phyloP scores from a whole-genome alignment of 2,113 vertebrate genomes.

The Narcine bancroftii region DNA sequence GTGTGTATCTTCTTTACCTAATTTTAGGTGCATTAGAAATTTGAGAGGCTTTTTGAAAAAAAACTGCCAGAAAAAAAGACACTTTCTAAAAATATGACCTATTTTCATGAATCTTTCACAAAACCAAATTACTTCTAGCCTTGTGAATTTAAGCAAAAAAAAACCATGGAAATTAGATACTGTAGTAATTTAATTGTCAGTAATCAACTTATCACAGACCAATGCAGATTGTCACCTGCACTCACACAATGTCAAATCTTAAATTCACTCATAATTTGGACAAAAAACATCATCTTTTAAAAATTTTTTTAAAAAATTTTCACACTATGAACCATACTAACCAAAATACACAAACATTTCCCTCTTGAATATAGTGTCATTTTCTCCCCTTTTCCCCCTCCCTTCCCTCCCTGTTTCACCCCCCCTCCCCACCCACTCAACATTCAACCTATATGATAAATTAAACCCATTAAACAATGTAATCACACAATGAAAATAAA shows the following conservation, averaged over 20 bases:
- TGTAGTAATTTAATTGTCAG: conserved; percentile 15
- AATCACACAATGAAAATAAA: too few species aligned
- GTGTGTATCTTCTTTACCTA: too few species aligned
- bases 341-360: too few species aligned
- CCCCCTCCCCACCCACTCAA: too few species aligned
- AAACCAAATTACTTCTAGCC: background rate
- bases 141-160: background rate
- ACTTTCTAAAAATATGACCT: background rate
- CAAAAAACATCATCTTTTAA: too few species aligned
- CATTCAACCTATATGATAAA: too few species aligned
- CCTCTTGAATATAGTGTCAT: too few species aligned
- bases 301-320: too few species aligned
- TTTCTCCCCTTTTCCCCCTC: too few species aligned
- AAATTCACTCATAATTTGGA: background rate
- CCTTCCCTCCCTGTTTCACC: too few species aligned
- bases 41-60: background rate
- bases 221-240: background rate
- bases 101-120: background rate
- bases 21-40: background rate
- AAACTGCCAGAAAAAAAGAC: background rate
- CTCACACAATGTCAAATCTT: background rate
- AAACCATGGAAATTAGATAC: background rate
- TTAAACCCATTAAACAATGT: too few species aligned
- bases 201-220: background rate
- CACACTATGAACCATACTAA: too few species aligned